Percentiles rank a stretch among this genome's conserved stretches.
Conservation (phyloP, 2,888 invertebrate genomes). For the Hypomecis atomaria region DNA sequence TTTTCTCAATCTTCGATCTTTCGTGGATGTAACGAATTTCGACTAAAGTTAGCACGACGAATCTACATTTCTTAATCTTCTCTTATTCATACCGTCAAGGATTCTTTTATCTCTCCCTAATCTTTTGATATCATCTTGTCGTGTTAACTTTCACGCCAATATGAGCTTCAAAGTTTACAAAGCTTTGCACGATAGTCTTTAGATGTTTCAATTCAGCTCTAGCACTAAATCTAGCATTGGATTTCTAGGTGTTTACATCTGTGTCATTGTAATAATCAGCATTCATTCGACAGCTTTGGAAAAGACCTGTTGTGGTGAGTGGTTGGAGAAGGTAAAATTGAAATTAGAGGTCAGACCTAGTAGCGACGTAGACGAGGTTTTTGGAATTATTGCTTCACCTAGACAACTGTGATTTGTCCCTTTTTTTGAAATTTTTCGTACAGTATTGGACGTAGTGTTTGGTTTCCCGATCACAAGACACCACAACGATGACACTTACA, state of each 20-base stretch:
- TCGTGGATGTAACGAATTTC: conserved; percentile 17
- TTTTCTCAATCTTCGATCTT: conserved; percentile 33
- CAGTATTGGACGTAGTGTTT: conserved; percentile 48
- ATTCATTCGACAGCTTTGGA: conserved; percentile 82
- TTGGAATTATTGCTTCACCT: conserved; percentile 69
- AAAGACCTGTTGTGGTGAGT: conserved; percentile 84
- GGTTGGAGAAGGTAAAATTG: conserved; percentile 73
- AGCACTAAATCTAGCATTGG: conserved; percentile 24
- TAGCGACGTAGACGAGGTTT: conserved; percentile 73
- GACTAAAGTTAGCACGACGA: conserved; percentile 22
- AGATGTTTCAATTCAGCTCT: conserved; percentile 18
- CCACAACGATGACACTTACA: conserved; percentile 51
- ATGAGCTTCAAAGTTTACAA: conserved; percentile 35
- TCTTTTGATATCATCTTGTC: conserved; percentile 5
- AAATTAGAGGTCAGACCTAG: conserved; percentile 61
- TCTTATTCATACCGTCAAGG: neutral
- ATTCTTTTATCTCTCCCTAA: neutral
- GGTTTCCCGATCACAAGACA: conserved; percentile 53
- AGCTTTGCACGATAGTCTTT: conserved; percentile 62
- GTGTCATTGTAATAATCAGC: conserved; percentile 58
- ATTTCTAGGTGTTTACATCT: conserved; percentile 25
- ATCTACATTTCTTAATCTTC: neutral
- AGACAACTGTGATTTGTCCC: conserved; percentile 61
- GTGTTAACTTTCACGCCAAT: conserved; percentile 16
- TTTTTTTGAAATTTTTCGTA: conserved; percentile 54